Evolutionary conservation across 2,888 invertebrate species (phyloP).

Genomic region (Melitaea athalia): DNA sequence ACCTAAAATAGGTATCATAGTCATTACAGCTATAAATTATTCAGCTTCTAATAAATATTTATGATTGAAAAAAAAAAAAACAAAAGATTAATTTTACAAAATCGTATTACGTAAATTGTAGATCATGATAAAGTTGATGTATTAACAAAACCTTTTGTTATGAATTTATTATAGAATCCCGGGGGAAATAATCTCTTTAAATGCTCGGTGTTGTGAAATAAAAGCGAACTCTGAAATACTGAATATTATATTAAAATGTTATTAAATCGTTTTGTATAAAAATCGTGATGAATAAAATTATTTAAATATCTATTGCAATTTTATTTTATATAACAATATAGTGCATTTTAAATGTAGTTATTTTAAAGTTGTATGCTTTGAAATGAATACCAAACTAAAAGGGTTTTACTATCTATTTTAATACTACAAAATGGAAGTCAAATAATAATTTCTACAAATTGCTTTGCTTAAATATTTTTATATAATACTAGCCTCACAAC

Average conservation of each 20-base stretch:
- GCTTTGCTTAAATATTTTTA: too few relatives aligned
- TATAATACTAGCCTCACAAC: too few relatives aligned
- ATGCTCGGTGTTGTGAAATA: slow-evolving; percentile 5
- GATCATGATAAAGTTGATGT: slow-evolving; percentile 11
- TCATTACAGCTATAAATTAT: background rate
- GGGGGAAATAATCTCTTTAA: slow-evolving; percentile 7
- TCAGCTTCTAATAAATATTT: background rate
- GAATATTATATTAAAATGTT: slow-evolving; percentile 1
- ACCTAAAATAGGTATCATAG: too few relatives aligned
- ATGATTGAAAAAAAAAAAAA: background rate
- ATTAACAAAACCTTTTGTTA: slow-evolving; percentile 10
- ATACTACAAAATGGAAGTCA: too few relatives aligned
- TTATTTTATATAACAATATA: too few relatives aligned
- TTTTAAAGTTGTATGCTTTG: too few relatives aligned
- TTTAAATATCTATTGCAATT: background rate
- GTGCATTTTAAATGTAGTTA: too few relatives aligned
- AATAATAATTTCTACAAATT: too few relatives aligned
- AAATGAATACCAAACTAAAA: too few relatives aligned
- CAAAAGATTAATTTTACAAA: slow-evolving; percentile 5
- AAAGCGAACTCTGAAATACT: background rate
- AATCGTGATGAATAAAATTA: background rate
- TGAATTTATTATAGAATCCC: slow-evolving; percentile 4
- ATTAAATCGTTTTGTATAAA: background rate
- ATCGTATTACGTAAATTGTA: background rate
- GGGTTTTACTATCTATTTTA: too few relatives aligned